Evolutionary conservation across 1,140 invertebrate species (phyloP).

Genomic region (Lepidurus couesii): DNA sequence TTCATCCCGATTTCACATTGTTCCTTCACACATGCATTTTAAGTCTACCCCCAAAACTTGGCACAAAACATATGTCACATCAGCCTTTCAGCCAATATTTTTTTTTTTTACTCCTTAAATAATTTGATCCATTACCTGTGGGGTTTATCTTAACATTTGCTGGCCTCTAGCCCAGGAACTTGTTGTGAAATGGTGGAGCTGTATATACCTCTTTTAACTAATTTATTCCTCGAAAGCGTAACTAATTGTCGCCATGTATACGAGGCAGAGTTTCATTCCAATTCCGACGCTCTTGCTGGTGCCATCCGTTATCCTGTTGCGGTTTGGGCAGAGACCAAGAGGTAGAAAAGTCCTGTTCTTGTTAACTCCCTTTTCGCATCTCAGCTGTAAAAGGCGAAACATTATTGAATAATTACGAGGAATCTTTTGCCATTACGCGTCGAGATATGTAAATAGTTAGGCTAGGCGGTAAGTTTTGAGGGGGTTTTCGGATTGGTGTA

Average conservation of each 20-base stretch:
- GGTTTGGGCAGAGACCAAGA: not conserved
- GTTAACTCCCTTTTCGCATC: slow-evolving; percentile 12
- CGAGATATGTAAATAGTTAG: not conserved
- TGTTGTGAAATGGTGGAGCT: not conserved
- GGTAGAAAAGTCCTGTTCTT: not conserved
- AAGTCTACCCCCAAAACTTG: not conserved
- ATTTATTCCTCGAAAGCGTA: slow-evolving; percentile 22
- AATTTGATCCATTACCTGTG: slow-evolving; percentile 4
- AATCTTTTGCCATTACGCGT: not conserved
- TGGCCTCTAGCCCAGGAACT: not conserved
- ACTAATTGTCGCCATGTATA: not conserved
- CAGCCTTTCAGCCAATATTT: not conserved
- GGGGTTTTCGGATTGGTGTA: not conserved
- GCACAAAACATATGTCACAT: slow-evolving; percentile 22
- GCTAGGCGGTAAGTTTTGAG: not conserved
- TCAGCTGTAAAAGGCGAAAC: not conserved
- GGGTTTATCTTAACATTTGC: not conserved
- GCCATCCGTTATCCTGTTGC: not conserved
- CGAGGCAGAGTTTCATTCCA: slow-evolving; percentile 1
- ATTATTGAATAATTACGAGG: not conserved
- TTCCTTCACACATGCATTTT: slow-evolving; percentile 19
- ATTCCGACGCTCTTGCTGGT: not conserved
- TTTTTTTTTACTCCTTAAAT: not conserved
- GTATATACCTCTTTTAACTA: not conserved
- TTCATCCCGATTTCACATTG: slow-evolving; percentile 22